Evolutionary conservation across 2,113 vertebrate species (phyloP), one percentile per base, ranked within the genome.

Genomic region (Dinomys branickii): DNA sequence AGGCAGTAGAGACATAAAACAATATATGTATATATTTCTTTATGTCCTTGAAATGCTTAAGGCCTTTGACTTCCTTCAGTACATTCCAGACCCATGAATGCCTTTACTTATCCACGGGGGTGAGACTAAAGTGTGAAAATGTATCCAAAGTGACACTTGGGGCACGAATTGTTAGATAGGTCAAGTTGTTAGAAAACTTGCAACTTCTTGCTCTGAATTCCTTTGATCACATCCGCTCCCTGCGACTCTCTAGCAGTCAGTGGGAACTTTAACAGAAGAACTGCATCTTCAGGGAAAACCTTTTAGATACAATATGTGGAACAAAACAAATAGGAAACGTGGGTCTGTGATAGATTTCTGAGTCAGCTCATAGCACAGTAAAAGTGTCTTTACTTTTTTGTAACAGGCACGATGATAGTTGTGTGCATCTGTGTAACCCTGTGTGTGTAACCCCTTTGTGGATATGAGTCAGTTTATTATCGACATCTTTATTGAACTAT

Each of bases 141-240:
- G 5, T 85, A 58, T 71, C 95, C 96, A 88, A 96, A 94, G 93
- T 47, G 71, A 82, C 92, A 97, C 73, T 94, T 86, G 83, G 44
- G 65, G 13, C 26, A 94, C 77, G 58, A 84, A 87, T 78, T 86
- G 26, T 94, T 78, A 95, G 89, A 96, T 86, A 92, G 96, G 61
- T 52, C 33, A 84, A 67, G 9, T 90, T 94, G 94, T 84, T 97
- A 93, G 93, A 96, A 67, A 95, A 96, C 92, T 96, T 94, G 69
- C 35, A 82, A 56, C 85, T 95, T 96, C 85, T 98, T 92, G 44
- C 71, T 97, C 96, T 94, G 63, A 96, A 97, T 96, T 97, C 82
- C 50, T 85, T 1, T 77, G 89, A 84, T 83, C 92, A 88, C 28
- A 86, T 22, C 58, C 87, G 22, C 30, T 95, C 41, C 67, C 38